These are phyloP conservation scores for Staurois parvus DNA, from an alignment of 2,797 vertebrate species.

Conservation along the genomic window DNA sequence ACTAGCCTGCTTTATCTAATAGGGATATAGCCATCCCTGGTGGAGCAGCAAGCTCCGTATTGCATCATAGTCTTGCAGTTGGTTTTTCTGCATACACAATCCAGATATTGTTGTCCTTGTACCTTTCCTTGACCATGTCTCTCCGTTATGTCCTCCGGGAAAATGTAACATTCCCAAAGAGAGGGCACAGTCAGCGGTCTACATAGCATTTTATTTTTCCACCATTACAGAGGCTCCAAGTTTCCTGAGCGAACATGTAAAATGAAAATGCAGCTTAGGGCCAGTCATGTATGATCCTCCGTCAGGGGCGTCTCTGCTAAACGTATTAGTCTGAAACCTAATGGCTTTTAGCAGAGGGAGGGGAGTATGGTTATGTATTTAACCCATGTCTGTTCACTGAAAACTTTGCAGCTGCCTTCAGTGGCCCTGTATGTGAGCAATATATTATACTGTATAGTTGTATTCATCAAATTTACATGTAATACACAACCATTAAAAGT, in stretches of 20 bases:
- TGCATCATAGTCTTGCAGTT: background rate
- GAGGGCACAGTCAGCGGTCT: constrained; percentile 34
- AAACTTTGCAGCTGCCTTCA: background rate
- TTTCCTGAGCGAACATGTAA: constrained; percentile 59
- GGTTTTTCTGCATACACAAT: constrained; percentile 1
- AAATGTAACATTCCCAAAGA: constrained; percentile 19
- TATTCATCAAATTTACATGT: background rate
- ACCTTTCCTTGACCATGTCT: constrained; percentile 21
- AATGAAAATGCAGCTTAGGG: constrained; percentile 42
- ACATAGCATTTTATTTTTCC: constrained; percentile 54
- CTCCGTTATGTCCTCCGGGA: constrained; percentile 26
- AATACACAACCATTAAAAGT: background rate
- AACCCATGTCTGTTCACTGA: constrained; percentile 31
- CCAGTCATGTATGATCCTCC: constrained; percentile 54
- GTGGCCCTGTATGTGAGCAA: background rate
- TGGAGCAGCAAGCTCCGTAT: background rate
- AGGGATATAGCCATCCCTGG: background rate
- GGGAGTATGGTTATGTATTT: constrained; percentile 10
- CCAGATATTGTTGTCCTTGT: constrained; percentile 17
- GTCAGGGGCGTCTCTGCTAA: constrained; percentile 52
- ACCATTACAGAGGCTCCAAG: constrained; percentile 59
- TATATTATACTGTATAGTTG: background rate
- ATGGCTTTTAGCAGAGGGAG: constrained; percentile 48
- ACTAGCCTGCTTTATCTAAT: background rate
- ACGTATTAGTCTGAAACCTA: constrained; percentile 57